Evolutionary conservation across 1,140 invertebrate species (phyloP).

Genomic region (Mercenaria mercenaria): DNA sequence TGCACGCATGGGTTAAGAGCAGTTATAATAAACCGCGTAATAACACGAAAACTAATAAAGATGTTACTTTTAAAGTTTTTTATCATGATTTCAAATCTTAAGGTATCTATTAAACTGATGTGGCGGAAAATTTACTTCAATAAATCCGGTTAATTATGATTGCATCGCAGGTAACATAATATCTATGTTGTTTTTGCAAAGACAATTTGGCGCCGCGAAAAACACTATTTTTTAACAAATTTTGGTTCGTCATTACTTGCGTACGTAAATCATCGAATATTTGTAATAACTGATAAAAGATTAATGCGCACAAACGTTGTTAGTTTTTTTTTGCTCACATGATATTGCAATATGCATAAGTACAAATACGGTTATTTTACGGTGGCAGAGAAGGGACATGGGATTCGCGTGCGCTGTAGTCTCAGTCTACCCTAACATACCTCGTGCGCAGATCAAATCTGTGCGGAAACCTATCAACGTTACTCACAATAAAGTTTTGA

Average conservation of each 20-base stretch:
- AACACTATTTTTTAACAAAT: neutral
- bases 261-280: neutral
- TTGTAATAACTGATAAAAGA: neutral
- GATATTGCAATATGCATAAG: neutral
- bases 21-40: neutral
- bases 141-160: slow-evolving; percentile 40
- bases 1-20: neutral
- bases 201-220: slow-evolving; percentile 6
- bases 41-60: slow-evolving; percentile 19
- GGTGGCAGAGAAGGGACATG: too few relatives aligned
- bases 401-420: too few relatives aligned
- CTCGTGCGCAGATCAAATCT: too few relatives aligned
- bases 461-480: too few relatives aligned
- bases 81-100: neutral
- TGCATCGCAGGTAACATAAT: neutral
- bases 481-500: too few relatives aligned
- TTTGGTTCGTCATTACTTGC: neutral
- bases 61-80: neutral
- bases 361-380: too few relatives aligned
- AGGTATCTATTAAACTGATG: slow-evolving; percentile 30
- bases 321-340: neutral
- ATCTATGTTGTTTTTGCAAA: slow-evolving; percentile 27
- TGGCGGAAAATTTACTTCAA: slow-evolving; percentile 33
- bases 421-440: too few relatives aligned
- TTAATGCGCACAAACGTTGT: neutral